Evolutionary conservation across 2,113 vertebrate species (phyloP).

Genomic region (Erpornis zantholeuca): DNA sequence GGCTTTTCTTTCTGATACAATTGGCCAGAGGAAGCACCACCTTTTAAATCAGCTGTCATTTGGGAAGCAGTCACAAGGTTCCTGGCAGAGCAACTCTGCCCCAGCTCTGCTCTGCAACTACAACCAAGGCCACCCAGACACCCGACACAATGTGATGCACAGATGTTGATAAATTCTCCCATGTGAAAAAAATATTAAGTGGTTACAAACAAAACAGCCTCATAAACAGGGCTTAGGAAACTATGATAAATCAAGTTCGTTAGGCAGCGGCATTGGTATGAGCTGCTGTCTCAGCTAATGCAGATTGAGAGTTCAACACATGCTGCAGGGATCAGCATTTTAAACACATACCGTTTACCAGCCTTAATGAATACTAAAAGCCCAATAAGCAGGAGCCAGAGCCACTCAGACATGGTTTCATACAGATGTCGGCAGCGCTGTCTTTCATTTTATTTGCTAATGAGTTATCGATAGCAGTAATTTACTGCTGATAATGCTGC

Average conservation of each 20-base stretch:
- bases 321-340: conserved; percentile 69
- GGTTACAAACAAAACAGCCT: conserved; percentile 53
- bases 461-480: conserved; percentile 75
- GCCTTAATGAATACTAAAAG: conserved; percentile 74
- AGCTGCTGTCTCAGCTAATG: conserved; percentile 67
- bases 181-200: conserved; percentile 53
- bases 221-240: conserved; percentile 55
- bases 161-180: conserved; percentile 59
- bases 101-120: background rate
- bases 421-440: conserved; percentile 64
- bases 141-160: background rate
- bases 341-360: conserved; percentile 47
- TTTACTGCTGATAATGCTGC: conserved; percentile 61
- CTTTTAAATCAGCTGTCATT: background rate
- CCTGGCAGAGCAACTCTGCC: background rate
- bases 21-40: background rate
- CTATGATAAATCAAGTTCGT: conserved; percentile 62
- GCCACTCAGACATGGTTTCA: conserved; percentile 56
- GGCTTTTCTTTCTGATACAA: background rate
- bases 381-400: conserved; percentile 63
- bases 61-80: background rate
- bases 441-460: conserved; percentile 79
- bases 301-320: conserved; percentile 62
- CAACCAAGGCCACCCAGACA: background rate
- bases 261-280: conserved; percentile 42